A percentile compares a stretch with the other conserved stretches of the same genome.
These are phyloP conservation scores for Enteromius afrohamiltoni DNA, from an alignment of 2,797 vertebrate species.

Conservation along the genomic window DNA sequence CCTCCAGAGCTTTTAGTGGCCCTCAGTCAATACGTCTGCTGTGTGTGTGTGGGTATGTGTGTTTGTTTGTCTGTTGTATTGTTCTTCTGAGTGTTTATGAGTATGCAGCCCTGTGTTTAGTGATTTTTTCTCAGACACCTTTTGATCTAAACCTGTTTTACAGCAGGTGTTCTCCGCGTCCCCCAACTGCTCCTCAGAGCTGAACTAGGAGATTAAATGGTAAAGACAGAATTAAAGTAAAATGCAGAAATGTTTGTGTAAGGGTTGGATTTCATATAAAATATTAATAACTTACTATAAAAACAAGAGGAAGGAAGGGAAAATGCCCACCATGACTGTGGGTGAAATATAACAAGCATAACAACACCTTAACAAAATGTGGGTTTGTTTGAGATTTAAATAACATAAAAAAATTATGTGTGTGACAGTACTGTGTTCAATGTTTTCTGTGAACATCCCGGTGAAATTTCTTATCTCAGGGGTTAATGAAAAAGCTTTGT, in stretches of 20 bases:
- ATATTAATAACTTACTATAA: background rate
- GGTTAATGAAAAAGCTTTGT: background rate
- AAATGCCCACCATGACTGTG: background rate
- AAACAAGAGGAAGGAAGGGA: background rate
- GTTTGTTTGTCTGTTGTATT: background rate
- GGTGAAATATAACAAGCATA: background rate
- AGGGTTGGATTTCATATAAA: background rate
- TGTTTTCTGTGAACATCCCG: background rate
- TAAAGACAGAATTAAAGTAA: background rate
- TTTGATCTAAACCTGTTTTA: conserved; percentile 4
- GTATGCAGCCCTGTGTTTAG: background rate
- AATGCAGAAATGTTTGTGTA: background rate
- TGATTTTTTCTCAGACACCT: background rate
- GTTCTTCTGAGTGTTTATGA: background rate
- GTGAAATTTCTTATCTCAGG: conserved; percentile 5
- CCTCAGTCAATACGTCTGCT: no score
- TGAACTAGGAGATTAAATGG: background rate
- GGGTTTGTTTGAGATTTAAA: background rate
- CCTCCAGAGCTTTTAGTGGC: background rate
- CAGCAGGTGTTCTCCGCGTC: background rate
- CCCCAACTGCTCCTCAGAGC: background rate
- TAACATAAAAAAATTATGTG: background rate
- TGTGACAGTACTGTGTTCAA: background rate
- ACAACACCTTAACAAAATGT: background rate
- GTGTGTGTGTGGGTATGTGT: background rate